Conservation (phyloP, 2,888 invertebrate species). For the Epistrophe eligans region DNA sequence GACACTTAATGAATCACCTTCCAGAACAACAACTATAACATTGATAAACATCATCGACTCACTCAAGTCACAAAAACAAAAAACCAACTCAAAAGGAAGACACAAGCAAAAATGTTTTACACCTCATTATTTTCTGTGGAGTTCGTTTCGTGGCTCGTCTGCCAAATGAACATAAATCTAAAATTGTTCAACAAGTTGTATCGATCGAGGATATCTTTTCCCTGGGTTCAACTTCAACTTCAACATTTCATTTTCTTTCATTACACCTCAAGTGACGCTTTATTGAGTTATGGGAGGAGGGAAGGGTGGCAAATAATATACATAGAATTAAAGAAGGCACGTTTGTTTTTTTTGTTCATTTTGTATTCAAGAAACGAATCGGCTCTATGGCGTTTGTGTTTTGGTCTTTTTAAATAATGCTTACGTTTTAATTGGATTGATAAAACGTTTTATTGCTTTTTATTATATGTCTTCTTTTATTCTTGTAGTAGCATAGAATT, state of each 20-base stretch:
- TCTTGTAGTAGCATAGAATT: background rate
- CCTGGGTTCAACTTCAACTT: background rate
- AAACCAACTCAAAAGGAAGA: constrained; percentile 34
- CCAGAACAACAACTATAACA: background rate
- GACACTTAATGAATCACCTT: constrained; percentile 42
- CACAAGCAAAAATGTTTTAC: constrained; percentile 47
- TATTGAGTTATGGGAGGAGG: background rate
- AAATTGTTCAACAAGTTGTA: constrained; percentile 72
- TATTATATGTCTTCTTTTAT: background rate
- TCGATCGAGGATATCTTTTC: constrained; percentile 37
- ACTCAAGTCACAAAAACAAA: constrained; percentile 16
- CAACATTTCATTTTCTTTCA: constrained; percentile 37
- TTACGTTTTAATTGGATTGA: constrained; percentile 65
- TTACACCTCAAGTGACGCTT: constrained; percentile 10
- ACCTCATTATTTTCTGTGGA: constrained; percentile 49
- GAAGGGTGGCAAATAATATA: background rate
- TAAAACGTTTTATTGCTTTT: constrained; percentile 44
- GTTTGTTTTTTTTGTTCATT: constrained; percentile 45
- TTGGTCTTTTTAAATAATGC: constrained; percentile 44
- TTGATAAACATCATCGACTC: constrained; percentile 22
- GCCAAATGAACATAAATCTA: constrained; percentile 61
- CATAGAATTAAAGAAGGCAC: constrained; percentile 37
- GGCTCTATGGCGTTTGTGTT: constrained; percentile 38
- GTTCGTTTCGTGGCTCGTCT: constrained; percentile 28
- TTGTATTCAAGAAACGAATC: constrained; percentile 55